Evolutionary conservation across 2,888 invertebrate species (phyloP).

Genomic region (Drosophila silvestris): DNA sequence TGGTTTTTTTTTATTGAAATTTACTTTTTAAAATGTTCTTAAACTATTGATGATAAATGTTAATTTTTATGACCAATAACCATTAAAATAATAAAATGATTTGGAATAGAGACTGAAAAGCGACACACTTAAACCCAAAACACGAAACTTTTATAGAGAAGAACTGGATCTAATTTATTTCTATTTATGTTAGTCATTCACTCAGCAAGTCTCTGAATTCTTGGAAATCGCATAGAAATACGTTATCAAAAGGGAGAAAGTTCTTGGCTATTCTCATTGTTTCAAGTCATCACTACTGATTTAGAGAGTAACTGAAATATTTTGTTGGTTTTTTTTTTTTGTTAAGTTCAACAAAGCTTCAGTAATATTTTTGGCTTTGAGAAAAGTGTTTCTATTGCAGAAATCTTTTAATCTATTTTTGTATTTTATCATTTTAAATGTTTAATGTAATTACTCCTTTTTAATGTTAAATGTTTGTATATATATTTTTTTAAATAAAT

Average conservation of each 20-base stretch:
- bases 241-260: not conserved
- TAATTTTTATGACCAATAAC: not conserved
- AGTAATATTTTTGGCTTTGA: too few species aligned
- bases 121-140: not conserved
- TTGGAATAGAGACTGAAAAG: not conserved
- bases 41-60: not conserved
- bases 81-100: slow-evolving; percentile 1
- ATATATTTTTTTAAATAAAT: not conserved
- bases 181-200: not conserved
- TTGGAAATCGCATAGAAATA: too few species aligned
- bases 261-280: not conserved
- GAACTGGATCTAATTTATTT: not conserved
- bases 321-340: not conserved
- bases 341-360: too few species aligned
- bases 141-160: not conserved
- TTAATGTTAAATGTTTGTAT: not conserved
- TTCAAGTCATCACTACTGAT: not conserved
- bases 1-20: slow-evolving; percentile 7
- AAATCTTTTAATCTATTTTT: not conserved
- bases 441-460: too few species aligned
- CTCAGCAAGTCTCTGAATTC: not conserved
- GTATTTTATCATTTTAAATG: too few species aligned
- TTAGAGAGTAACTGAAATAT: not conserved
- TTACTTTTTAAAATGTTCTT: not conserved
- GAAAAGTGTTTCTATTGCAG: too few species aligned